Percentiles rank a stretch among this genome's conserved stretches.
These are phyloP conservation scores for Drosophila triauraria DNA, from an alignment of 1,140 invertebrate species.

Conservation along the genomic window DNA sequence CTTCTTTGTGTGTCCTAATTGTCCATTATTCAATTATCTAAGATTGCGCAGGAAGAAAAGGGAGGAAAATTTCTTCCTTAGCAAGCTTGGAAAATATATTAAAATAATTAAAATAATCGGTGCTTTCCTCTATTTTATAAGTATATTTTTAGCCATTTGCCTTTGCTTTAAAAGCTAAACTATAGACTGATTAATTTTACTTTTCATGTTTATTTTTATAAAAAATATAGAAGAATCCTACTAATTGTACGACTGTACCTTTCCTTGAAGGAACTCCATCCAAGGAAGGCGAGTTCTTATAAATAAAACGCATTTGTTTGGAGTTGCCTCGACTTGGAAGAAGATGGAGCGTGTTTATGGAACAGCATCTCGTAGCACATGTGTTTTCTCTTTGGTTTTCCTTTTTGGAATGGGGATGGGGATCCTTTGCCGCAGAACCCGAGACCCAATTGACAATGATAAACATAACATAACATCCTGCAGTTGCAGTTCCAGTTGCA, in stretches of 20 bases:
- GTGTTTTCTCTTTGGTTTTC: conserved; percentile 2
- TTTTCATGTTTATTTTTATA: too few relatives aligned
- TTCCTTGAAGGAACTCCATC: conserved; percentile 6
- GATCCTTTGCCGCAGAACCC: conserved; percentile 60
- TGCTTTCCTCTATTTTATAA: too few relatives aligned
- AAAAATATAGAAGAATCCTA: background rate
- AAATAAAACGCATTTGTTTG: conserved; percentile 67
- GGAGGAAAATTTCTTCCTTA: background rate
- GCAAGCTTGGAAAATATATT: background rate
- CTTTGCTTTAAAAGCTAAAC: too few relatives aligned
- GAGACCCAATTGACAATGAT: conserved; percentile 74
- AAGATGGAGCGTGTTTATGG: conserved; percentile 52
- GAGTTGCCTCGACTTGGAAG: conserved; percentile 11
- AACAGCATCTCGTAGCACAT: conserved; percentile 19
- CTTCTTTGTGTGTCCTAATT: background rate
- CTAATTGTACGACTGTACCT: conserved; percentile 20
- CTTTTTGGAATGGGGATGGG: background rate
- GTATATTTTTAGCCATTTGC: too few relatives aligned
- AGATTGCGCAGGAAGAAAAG: background rate
- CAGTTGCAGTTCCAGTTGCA: conserved; percentile 47
- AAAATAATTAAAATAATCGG: too few relatives aligned
- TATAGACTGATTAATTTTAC: too few relatives aligned
- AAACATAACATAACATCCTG: conserved; percentile 72
- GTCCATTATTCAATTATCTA: background rate
- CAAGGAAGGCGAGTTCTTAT: conserved; percentile 40